Evolutionary conservation across 2,888 invertebrate species (phyloP).

Genomic region (Watsonalla cultraria): DNA sequence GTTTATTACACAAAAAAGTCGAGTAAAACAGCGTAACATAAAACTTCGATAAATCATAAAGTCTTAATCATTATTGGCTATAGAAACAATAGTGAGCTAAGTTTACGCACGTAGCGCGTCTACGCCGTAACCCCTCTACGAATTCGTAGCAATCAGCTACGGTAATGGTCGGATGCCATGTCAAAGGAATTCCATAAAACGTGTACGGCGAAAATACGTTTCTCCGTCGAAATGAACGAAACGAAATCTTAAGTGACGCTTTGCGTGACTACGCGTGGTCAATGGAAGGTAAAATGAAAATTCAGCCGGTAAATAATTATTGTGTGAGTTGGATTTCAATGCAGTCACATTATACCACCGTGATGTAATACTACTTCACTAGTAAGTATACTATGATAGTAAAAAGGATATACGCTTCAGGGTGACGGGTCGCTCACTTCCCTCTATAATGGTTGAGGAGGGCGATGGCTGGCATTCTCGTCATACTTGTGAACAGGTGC

Average conservation of each 20-base stretch:
- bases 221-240: slow-evolving; percentile 30
- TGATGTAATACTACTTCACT: neutral
- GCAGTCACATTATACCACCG: neutral
- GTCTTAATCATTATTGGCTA: slow-evolving; percentile 15
- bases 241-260: slow-evolving; percentile 65
- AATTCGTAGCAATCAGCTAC: slow-evolving; percentile 59
- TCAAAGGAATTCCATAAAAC: slow-evolving; percentile 68
- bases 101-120: slow-evolving; percentile 38
- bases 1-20: neutral
- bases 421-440: too few species aligned
- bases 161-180: slow-evolving; percentile 74
- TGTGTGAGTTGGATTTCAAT: neutral
- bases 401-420: too few species aligned
- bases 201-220: slow-evolving; percentile 40
- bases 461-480: too few species aligned
- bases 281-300: slow-evolving; percentile 39
- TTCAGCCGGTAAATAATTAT: slow-evolving; percentile 14
- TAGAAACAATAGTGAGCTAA: slow-evolving; percentile 18
- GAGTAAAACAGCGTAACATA: neutral
- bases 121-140: slow-evolving; percentile 36
- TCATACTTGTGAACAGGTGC: too few species aligned
- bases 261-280: slow-evolving; percentile 67
- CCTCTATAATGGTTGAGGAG: too few species aligned
- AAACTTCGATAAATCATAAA: slow-evolving; percentile 17
- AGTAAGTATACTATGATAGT: too few species aligned